A percentile compares a stretch with the other conserved stretches of the same genome.
Conservation (phyloP, 30 jellyfish, hydroid and myxozoan genomes). For the Pseudorhiza aurosa region DNA sequence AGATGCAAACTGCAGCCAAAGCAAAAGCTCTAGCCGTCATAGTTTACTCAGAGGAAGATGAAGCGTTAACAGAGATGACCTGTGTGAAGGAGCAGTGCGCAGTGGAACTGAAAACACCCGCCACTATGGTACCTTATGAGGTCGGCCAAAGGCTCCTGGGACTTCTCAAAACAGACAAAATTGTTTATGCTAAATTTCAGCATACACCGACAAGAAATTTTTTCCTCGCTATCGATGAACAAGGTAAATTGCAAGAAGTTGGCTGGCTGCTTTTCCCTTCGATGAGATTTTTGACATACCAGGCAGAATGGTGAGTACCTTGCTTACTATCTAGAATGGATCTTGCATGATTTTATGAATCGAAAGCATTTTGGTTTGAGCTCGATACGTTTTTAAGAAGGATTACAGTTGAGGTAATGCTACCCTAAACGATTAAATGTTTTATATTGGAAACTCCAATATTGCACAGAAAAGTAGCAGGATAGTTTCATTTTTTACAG, state of each 20-base stretch:
- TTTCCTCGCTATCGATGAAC: constrained; percentile 93
- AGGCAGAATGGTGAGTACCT: constrained; percentile 91
- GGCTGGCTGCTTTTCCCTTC: constrained; percentile 97
- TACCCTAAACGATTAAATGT: no score
- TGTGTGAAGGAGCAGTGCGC: constrained; percentile 90
- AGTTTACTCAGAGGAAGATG: constrained; percentile 67
- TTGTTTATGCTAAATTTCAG: constrained; percentile 75
- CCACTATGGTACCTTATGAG: constrained; percentile 87
- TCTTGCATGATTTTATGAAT: no score
- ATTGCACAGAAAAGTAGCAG: no score
- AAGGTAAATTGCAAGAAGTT: constrained; percentile 94
- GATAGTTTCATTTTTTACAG: no score
- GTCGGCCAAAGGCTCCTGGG: constrained; percentile 63
- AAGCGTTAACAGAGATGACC: constrained; percentile 85
- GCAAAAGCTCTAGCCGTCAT: constrained; percentile 88
- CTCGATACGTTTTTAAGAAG: no score
- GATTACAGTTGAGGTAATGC: no score
- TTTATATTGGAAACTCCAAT: no score
- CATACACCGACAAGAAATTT: constrained; percentile 95
- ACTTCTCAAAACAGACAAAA: constrained; percentile 42
- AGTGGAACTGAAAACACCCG: constrained; percentile 74
- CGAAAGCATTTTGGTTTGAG: no score
- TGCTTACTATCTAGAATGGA: no score
- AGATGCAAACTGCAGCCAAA: constrained; percentile 78
- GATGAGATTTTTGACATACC: constrained; percentile 89